Evolutionary conservation across 2,797 vertebrate species (phyloP), one percentile per base, ranked within the genome.

Genomic region (Merluccius polli): DNA sequence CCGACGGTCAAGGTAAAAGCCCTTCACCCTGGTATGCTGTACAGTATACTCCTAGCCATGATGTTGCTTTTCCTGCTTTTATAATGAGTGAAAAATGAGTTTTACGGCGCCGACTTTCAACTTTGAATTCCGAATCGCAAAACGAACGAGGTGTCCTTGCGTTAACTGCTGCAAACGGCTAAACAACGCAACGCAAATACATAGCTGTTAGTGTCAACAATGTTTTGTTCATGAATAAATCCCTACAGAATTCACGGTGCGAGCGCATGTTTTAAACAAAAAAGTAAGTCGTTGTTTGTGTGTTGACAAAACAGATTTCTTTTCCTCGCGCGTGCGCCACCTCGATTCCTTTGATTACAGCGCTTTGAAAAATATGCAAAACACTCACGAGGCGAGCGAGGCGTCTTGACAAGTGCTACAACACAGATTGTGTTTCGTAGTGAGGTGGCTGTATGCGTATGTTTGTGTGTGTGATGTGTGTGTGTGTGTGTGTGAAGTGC

Each of bases 341-440:
- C 75, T 75, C 31, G 59, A 77, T 81, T 77, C 77, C 81, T 89
- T 87, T 87, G 83, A 89, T 87, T 85, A 81, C 75, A 68, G 65
- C 27, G 75, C 74, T 87, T 87, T 88, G 79, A 84, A 82, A 88
- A 85, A 84, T 81, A 83, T 85, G 83, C 83, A 80, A 84, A 87
- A 79, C 68, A 82, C 59, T 59, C 52, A n/a, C n/a, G n/a, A 78
- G 83, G 59, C 81, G 84, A 78, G 80, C 73, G 69, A 82, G 44
- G 30, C 75, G 35, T 77, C 79, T 80, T 85, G 77, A 87, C 77
- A 80, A 83, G 74, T 48, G 32, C 74, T 83, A 81, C 80, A 80
- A 78, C 35, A 75, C 73, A 78, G 73, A 73, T 30, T 75, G 76
- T 82, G 79, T 76, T 76, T 59, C 31, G n/a, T 52, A 70, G 72